Evolutionary conservation across 2,888 invertebrate genomes (phyloP).

Genomic region (Cerastoderma edule): DNA sequence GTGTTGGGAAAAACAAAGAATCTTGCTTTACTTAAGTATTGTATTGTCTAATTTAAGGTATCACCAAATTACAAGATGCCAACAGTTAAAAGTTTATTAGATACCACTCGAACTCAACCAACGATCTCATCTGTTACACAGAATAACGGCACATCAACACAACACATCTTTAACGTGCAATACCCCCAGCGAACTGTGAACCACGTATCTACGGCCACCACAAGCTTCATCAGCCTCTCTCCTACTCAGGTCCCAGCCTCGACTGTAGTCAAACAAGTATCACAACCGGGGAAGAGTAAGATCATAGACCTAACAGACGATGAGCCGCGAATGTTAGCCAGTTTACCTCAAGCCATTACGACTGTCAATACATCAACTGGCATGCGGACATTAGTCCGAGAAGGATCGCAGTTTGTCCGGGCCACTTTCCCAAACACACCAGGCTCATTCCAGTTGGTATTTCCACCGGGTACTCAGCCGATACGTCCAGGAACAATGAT

Average conservation of each 20-base stretch:
- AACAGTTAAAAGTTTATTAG: slow-evolving; percentile 67
- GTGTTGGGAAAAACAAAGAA: no score
- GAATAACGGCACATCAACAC: slow-evolving; percentile 24
- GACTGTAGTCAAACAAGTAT: slow-evolving; percentile 25
- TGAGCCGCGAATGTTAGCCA: slow-evolving; percentile 59
- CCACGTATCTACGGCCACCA: not conserved
- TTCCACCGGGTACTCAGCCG: slow-evolving; percentile 59
- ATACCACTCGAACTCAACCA: slow-evolving; percentile 56
- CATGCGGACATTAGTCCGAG: slow-evolving; percentile 49
- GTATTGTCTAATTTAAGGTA: slow-evolving; percentile 6
- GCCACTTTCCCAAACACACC: slow-evolving; percentile 34
- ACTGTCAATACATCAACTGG: slow-evolving; percentile 34
- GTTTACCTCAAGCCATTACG: slow-evolving; percentile 38
- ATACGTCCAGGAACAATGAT: slow-evolving; percentile 61
- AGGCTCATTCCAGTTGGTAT: slow-evolving; percentile 64
- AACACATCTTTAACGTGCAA: slow-evolving; percentile 38
- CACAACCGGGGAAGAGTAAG: slow-evolving; percentile 44
- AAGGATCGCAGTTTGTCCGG: slow-evolving; percentile 44
- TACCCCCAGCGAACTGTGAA: slow-evolving; percentile 31
- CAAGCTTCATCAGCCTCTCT: slow-evolving; percentile 18
- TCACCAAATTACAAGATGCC: slow-evolving; percentile 41
- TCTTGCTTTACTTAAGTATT: no score
- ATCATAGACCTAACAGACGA: slow-evolving; percentile 77
- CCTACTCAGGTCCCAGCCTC: not conserved
- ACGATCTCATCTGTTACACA: slow-evolving; percentile 35